Percentiles rank a stretch among this genome's conserved stretches.
These are phyloP conservation scores for Seriola quinqueradiata DNA, from an alignment of 2,113 vertebrate species.

Conservation along the genomic window DNA sequence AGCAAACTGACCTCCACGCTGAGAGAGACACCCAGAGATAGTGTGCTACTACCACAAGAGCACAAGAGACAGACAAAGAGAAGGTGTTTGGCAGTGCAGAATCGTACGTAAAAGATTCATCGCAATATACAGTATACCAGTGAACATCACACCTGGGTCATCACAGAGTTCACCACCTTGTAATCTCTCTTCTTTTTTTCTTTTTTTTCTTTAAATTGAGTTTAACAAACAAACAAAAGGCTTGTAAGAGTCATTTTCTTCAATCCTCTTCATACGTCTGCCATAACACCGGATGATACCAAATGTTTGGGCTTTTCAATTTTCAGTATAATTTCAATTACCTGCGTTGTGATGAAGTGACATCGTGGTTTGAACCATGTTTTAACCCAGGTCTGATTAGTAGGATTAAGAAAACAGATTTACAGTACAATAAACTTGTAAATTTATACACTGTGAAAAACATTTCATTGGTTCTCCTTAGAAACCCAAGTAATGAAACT, in stretches of 20 bases:
- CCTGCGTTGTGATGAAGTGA: constrained; percentile 8
- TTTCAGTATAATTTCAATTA: constrained; percentile 1
- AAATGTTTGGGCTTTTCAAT: constrained; percentile 8
- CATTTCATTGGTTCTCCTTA: constrained; percentile 61
- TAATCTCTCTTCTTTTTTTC: neutral
- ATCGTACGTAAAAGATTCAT: constrained; percentile 73
- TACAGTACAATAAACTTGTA: constrained; percentile 78
- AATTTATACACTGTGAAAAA: constrained; percentile 64
- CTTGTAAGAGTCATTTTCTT: neutral
- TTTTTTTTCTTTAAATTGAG: neutral
- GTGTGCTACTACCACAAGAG: constrained; percentile 76
- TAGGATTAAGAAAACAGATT: constrained; percentile 72
- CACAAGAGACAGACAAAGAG: constrained; percentile 74
- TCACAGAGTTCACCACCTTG: constrained; percentile 15
- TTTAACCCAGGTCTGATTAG: constrained; percentile 71
- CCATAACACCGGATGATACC: neutral
- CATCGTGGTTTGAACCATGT: constrained; percentile 27
- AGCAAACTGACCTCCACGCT: constrained; percentile 65
- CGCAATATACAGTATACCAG: constrained; percentile 74
- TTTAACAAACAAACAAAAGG: constrained; percentile 2
- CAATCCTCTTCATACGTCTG: neutral
- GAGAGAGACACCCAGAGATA: constrained; percentile 70
- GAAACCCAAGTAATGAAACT: constrained; percentile 60
- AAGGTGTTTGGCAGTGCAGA: constrained; percentile 79
- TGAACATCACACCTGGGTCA: constrained; percentile 71